Evolutionary conservation across 2,797 vertebrate genomes (phyloP).

Genomic region (Tenualosa thibaudeaui): DNA sequence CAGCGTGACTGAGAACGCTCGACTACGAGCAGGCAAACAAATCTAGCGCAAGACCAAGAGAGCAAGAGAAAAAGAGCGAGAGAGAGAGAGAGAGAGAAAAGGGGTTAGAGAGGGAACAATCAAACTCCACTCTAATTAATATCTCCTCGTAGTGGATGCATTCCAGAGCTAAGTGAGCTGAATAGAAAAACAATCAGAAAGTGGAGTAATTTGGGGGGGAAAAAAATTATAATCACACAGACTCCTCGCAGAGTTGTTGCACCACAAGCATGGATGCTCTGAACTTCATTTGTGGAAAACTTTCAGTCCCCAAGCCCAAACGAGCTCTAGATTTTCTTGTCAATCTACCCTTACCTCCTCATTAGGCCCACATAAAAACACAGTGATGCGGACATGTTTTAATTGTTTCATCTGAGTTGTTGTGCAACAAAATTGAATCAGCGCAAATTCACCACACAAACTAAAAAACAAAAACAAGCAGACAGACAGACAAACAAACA

Average conservation of each 20-base stretch:
- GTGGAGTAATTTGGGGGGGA: slow-evolving; percentile 30
- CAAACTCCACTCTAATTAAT: slow-evolving; percentile 45
- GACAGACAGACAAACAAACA: background rate
- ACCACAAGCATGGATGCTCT: background rate
- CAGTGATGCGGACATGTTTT: background rate
- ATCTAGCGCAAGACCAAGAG: background rate
- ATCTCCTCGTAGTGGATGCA: slow-evolving; percentile 31
- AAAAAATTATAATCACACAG: slow-evolving; percentile 13
- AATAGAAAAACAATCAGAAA: slow-evolving; percentile 32
- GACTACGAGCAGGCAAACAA: background rate
- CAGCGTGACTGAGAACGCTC: slow-evolving; percentile 20
- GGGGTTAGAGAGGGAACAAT: slow-evolving; percentile 27
- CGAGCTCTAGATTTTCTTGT: background rate
- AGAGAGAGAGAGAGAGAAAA: background rate
- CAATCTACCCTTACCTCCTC: too few species aligned
- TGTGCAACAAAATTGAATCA: background rate
- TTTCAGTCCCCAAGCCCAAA: background rate
- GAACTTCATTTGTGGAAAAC: background rate
- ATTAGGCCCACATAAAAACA: background rate
- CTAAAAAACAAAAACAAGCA: background rate
- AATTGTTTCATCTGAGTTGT: background rate
- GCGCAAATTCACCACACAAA: background rate
- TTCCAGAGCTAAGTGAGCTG: slow-evolving; percentile 42
- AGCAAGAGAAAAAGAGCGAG: background rate
- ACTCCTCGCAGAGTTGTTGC: background rate